Evolutionary conservation across 2,113 vertebrate genomes (phyloP).

Genomic region (Helogale parvula): DNA sequence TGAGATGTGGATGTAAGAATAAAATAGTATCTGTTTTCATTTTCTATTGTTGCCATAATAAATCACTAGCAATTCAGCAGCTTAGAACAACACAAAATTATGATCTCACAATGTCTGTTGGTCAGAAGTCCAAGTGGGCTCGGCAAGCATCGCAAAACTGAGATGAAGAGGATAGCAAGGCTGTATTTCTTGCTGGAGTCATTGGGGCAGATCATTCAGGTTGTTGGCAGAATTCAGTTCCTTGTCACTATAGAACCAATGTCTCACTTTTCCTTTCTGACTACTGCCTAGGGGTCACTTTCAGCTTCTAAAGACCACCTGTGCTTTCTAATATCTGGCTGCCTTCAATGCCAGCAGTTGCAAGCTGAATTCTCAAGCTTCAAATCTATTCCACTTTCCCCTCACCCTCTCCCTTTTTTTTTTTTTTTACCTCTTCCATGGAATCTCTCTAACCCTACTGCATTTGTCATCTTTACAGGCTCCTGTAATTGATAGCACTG

Average conservation of each 20-base stretch:
- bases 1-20: slow-evolving; percentile 25
- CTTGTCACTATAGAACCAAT: neutral
- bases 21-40: neutral
- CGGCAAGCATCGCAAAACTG: neutral
- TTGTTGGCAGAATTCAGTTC: neutral
- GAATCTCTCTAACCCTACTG: neutral
- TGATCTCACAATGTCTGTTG: neutral
- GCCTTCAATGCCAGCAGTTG: accelerated
- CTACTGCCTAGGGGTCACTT: neutral
- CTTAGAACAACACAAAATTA: neutral
- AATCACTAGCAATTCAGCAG: neutral
- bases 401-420: neutral
- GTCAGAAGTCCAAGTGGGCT: neutral
- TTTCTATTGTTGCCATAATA: neutral
- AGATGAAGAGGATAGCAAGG: neutral
- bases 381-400: neutral
- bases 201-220: neutral
- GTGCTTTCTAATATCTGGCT: neutral
- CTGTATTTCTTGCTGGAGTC: neutral
- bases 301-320: neutral
- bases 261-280: neutral
- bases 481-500: neutral
- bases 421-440: neutral
- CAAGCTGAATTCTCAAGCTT: neutral
- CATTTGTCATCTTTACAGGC: neutral